Evolutionary conservation across 2,113 vertebrate genomes (phyloP), one percentile per base, ranked within the genome.

Genomic region (Stegostoma tigrinum): DNA sequence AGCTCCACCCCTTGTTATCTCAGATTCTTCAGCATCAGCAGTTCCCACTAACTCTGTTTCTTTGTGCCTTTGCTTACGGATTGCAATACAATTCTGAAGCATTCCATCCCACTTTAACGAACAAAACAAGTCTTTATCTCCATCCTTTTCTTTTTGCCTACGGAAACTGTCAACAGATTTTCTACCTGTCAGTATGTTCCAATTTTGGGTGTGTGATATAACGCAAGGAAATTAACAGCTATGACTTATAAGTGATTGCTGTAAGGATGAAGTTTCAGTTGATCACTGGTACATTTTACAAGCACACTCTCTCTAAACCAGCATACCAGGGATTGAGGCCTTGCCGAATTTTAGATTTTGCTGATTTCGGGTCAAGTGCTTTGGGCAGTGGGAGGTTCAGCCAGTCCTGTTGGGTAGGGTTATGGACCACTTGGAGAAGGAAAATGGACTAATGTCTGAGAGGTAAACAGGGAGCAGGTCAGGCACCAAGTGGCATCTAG

Each of bases 241-340:
- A 38, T 94, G 93, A 30, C 87, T 19, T 83, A 64, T 55, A 94
- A 61, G 66, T 45, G 42, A 45, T 48, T 94, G 30, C 21, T 94
- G n/a, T 38, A 94, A 61, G 93, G 93, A 67, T 68, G 70, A 94
- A 94, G 70, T 48, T 94, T 45, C 93, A 94, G 48, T 94, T 94
- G 93, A 70, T 94, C 23, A 94, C 93, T 45, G n/a, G 64, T 6
- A 68, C 38, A 45, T 70, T 48, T 45, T 94, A 67, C 66, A 70
- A 70, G 38, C 38, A 48, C 23, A 45, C 21, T 91, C 55, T 48
- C 55, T 61, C 55, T 61, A 61, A 61, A 61, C 12, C 55, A 48
- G 48, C 48, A 48, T 3, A 48, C 48, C 12, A 61, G 55, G 55
- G 55, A 61, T 10, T 61, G 55, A 61, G 55, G 12, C 55, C 55